phyloP scores from a whole-genome alignment of 2,797 vertebrate species.

The Toxotes lorentzi region DNA sequence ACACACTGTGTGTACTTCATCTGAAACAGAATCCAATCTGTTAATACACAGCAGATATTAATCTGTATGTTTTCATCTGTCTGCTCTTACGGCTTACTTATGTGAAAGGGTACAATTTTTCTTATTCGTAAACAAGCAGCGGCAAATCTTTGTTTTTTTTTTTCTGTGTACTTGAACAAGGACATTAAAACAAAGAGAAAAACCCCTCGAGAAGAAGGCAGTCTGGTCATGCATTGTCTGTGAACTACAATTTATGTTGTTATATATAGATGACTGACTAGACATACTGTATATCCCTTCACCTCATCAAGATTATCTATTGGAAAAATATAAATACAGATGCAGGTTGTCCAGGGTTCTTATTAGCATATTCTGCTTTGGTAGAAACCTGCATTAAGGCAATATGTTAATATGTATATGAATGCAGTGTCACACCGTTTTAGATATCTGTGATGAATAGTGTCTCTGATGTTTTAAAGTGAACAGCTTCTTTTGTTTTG shows the following conservation, averaged over 20 bases:
- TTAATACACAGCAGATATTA: constrained; percentile 68
- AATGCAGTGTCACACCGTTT: not conserved
- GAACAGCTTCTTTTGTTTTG: constrained; percentile 10
- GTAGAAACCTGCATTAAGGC: not conserved
- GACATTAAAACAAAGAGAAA: constrained; percentile 24
- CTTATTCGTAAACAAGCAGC: constrained; percentile 21
- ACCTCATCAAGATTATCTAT: not conserved
- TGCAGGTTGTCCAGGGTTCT: not conserved
- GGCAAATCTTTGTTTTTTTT: not conserved
- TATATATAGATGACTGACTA: not conserved
- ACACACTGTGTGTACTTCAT: constrained; percentile 58
- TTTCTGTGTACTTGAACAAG: constrained; percentile 39
- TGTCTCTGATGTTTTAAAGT: constrained; percentile 7
- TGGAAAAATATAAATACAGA: constrained; percentile 1
- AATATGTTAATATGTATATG: not conserved
- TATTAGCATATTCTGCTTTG: not conserved
- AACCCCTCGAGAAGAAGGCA: not conserved
- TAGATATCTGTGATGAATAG: constrained; percentile 3
- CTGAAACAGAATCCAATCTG: constrained; percentile 63
- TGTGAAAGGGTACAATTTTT: constrained; percentile 30
- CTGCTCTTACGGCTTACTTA: constrained; percentile 52
- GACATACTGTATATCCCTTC: not conserved
- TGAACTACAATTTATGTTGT: not conserved
- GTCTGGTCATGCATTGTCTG: not conserved
- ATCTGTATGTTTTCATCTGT: constrained; percentile 63